Evolutionary conservation across 92 coral and sea anemone species (phyloP).

Genomic region (Nematostella vectensis): DNA sequence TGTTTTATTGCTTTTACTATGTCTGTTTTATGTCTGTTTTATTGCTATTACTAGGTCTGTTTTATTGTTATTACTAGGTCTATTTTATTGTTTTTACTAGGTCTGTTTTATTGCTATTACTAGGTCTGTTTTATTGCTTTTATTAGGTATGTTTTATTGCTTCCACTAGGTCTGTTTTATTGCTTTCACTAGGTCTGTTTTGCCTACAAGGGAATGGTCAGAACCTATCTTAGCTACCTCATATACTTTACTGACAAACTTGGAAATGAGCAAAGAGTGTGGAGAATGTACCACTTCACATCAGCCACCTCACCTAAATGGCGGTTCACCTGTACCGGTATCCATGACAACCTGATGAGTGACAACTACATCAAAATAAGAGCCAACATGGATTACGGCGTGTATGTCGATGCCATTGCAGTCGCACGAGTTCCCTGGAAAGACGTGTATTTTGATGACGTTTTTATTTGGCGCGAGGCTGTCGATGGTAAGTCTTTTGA

Average conservation of each 20-base stretch:
- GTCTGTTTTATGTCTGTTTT: not conserved
- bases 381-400: conserved; percentile 33
- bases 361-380: conserved; percentile 18
- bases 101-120: not conserved
- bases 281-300: conserved; percentile 33
- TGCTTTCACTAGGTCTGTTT: conserved; percentile 51
- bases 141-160: not conserved
- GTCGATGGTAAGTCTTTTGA: conserved; percentile 38
- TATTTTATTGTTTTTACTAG: conserved; percentile 24
- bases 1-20: not conserved
- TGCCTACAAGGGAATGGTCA: conserved; percentile 51
- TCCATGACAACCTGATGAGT: conserved; percentile 41
- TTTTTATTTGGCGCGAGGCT: conserved; percentile 63
- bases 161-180: not conserved
- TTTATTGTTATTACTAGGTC: conserved; percentile 24
- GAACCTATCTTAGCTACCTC: conserved; percentile 25
- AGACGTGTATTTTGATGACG: conserved; percentile 64
- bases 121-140: not conserved
- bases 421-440: conserved; percentile 8
- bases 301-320: conserved; percentile 31
- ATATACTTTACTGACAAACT: conserved; percentile 62
- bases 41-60: not conserved
- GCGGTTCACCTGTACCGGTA: conserved; percentile 52
- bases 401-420: conserved; percentile 43
- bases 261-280: conserved; percentile 19